Percentiles rank a stretch among this genome's conserved stretches.
phyloP scores from a whole-genome alignment of 2,888 invertebrate genomes.

The Agrochola lota region DNA sequence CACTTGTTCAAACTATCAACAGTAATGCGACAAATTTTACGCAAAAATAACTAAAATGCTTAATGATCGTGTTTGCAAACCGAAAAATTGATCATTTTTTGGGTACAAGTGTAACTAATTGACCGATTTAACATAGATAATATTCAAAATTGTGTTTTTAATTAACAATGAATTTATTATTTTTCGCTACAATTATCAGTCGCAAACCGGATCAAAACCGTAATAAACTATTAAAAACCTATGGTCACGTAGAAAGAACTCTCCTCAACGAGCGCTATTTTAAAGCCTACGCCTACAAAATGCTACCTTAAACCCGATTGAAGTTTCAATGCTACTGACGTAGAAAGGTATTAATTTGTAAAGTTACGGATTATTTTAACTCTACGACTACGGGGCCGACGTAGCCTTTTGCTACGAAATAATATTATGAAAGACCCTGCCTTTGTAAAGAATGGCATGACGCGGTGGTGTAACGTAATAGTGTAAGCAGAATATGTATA shows the following conservation, averaged over 20 bases:
- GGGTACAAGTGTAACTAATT: not conserved
- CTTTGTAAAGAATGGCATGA: no score
- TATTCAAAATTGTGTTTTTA: not conserved
- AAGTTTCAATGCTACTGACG: no score
- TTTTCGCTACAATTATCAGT: not conserved
- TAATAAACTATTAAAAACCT: no score
- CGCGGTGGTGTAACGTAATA: not conserved
- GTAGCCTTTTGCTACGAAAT: not conserved
- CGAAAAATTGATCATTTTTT: not conserved
- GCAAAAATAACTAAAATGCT: conserved; percentile 24
- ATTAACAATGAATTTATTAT: not conserved
- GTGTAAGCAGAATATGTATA: not conserved
- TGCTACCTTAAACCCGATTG: no score
- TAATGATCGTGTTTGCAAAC: conserved; percentile 35
- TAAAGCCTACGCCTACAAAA: not conserved
- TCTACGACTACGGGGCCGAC: not conserved
- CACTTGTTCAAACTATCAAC: conserved; percentile 44
- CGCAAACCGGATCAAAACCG: no score
- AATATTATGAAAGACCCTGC: not conserved
- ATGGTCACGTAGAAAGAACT: not conserved
- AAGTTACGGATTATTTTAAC: no score
- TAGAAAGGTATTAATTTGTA: no score
- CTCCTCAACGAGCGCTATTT: not conserved
- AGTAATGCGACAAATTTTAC: conserved; percentile 21
- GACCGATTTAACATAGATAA: not conserved